Conservation (phyloP, 2,113 vertebrate species). For the Callithrix jacchus region DNA sequence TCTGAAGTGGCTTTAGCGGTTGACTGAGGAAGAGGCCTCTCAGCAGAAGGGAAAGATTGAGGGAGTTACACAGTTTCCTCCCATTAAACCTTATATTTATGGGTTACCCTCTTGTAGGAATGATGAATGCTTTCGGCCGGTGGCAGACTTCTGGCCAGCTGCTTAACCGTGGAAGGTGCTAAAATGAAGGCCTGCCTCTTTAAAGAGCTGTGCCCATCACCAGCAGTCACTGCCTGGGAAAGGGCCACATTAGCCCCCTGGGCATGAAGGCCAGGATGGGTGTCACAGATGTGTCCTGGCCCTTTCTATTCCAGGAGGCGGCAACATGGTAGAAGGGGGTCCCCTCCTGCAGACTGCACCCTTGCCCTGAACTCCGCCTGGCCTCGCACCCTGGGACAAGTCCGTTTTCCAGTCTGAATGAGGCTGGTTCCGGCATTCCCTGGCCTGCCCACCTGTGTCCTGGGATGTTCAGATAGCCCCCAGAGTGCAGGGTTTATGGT, state of each 20-base stretch:
- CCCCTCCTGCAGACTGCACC: accelerated
- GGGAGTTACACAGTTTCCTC: constrained; percentile 63
- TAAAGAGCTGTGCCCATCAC: background rate
- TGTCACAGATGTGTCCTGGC: background rate
- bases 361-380: background rate
- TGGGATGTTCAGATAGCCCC: background rate
- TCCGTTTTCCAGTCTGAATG: background rate
- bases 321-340: accelerated
- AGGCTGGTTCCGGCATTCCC: background rate
- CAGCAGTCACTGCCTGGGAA: background rate
- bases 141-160: accelerated
- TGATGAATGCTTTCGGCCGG: accelerated
- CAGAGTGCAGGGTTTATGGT: background rate
- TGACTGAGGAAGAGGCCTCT: constrained; percentile 76
- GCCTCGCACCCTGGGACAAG: background rate
- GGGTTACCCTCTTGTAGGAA: background rate
- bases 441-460: background rate
- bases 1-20: constrained; percentile 78
- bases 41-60: constrained; percentile 72
- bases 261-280: background rate
- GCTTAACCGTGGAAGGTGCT: background rate
- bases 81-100: background rate
- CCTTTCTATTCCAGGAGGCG: background rate
- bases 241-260: background rate
- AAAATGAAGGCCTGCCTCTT: accelerated